These are phyloP conservation scores for Phragmatobia fuliginosa DNA, from an alignment of 2,888 invertebrate genomes.

Conservation along the genomic window DNA sequence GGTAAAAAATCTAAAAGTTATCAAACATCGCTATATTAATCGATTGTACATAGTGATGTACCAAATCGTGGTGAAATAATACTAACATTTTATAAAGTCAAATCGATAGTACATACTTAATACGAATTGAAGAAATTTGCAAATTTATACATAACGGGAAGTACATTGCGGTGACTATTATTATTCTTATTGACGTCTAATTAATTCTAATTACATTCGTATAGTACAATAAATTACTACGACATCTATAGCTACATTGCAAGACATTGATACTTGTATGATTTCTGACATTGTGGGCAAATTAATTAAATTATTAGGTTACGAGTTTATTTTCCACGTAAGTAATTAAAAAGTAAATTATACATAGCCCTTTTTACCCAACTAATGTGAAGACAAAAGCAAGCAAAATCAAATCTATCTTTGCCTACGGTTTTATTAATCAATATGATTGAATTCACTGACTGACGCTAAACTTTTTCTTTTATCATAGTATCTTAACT, in stretches of 20 bases:
- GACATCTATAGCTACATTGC: constrained; percentile 71
- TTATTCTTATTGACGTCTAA: constrained; percentile 52
- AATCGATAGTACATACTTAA: background rate
- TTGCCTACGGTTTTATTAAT: background rate
- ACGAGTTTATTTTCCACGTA: background rate
- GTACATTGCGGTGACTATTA: constrained; percentile 35
- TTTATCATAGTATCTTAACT: too few species aligned
- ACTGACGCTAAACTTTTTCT: too few species aligned
- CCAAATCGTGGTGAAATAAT: background rate
- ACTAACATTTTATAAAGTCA: background rate
- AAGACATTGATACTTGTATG: constrained; percentile 51
- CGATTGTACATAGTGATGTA: constrained; percentile 6
- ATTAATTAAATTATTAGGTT: background rate
- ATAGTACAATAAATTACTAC: constrained; percentile 69
- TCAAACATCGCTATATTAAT: constrained; percentile 4
- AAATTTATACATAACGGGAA: constrained; percentile 10
- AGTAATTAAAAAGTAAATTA: background rate
- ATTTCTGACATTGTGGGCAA: background rate
- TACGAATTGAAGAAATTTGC: constrained; percentile 1
- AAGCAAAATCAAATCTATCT: too few species aligned
- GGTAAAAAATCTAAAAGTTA: constrained; percentile 16
- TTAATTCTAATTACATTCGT: constrained; percentile 55
- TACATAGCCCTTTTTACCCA: too few species aligned
- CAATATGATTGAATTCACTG: too few species aligned
- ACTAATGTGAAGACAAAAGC: too few species aligned